phyloP scores from a whole-genome alignment of 2,797 vertebrate genomes.

The Hafferia zeledoni region DNA sequence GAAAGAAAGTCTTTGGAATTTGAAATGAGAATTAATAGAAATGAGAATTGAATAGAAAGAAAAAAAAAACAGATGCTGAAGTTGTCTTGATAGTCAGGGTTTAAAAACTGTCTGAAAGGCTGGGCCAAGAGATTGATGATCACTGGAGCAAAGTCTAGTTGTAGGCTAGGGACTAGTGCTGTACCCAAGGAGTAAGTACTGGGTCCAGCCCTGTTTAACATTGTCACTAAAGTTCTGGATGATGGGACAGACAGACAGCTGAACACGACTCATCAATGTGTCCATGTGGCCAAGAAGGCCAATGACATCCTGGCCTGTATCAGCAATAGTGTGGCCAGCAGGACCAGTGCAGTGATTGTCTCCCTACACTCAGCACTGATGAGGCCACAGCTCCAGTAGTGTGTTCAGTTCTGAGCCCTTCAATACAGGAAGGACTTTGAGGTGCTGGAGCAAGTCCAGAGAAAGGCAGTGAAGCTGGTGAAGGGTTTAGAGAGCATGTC shows the following conservation, averaged over 20 bases:
- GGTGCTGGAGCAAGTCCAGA: background rate
- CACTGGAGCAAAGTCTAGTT: background rate
- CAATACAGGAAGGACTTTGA: background rate
- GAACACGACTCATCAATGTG: background rate
- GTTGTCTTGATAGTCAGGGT: background rate
- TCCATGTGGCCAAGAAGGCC: background rate
- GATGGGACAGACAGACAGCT: background rate
- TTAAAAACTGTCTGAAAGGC: background rate
- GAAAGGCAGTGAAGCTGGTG: background rate
- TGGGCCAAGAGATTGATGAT: too few relatives aligned
- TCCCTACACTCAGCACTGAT: fast-evolving
- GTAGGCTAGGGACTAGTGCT: fast-evolving
- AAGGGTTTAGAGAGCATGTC: background rate
- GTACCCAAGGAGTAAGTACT: background rate
- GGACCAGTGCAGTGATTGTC: fast-evolving
- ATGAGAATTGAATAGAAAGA: background rate
- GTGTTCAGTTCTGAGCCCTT: too few relatives aligned
- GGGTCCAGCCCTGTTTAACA: background rate
- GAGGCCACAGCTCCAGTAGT: background rate
- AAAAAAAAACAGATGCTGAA: background rate
- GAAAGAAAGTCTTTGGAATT: background rate
- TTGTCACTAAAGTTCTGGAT: background rate
- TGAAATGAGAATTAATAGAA: background rate
- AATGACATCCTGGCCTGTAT: background rate
- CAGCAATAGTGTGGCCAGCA: background rate